Evolutionary conservation across 2,113 vertebrate species (phyloP), one percentile per base, ranked within the genome.

Genomic region (Phylloscopus trochilus): DNA sequence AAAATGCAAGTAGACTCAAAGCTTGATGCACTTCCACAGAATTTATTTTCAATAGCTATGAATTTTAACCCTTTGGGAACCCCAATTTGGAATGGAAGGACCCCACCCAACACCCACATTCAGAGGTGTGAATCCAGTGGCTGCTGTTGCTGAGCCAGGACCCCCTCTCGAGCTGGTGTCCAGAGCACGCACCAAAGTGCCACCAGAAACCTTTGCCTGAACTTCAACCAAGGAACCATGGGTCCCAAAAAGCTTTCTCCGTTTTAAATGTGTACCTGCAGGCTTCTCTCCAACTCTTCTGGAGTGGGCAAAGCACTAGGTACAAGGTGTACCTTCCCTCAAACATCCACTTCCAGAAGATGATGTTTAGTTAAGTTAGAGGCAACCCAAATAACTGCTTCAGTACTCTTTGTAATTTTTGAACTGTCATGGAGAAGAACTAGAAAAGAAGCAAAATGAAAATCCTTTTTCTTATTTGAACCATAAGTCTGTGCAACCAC

Each of bases 401-500:
- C 46, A 63, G 64, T 35, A 35, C 4, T 87, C 11, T 69, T 41
- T 27, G 27, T 17, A 5, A 60, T 28, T 62, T 87, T 31, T 60
- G 35, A 74, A 60, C 28, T 43, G 56, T 24, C 35, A 28, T 0
- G 1, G 37, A 72, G 51, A 90, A 92, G 11, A 58, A 66, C 30
- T 46, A 66, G 31, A 30, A 63, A 69, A 66, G 16, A 51, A 74
- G 19, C 11, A 62, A 75, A 47, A 59, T 13, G 10, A 88, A 86
- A 83, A 67, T 21, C 19, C 7, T 49, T 82, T 75, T 81, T 30
- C 72, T 69, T 83, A 39, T 35, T 35, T 74, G 52, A 90, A 67
- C 33, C 3, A 0, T 30, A 80, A 37, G 6, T 27, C 27, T 75
- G 16, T 37, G 41, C 35, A 84, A 64, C 16, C 1, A 1, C 18